Conservation (phyloP, 1,140 invertebrate species). For the Triops cancriformis region DNA sequence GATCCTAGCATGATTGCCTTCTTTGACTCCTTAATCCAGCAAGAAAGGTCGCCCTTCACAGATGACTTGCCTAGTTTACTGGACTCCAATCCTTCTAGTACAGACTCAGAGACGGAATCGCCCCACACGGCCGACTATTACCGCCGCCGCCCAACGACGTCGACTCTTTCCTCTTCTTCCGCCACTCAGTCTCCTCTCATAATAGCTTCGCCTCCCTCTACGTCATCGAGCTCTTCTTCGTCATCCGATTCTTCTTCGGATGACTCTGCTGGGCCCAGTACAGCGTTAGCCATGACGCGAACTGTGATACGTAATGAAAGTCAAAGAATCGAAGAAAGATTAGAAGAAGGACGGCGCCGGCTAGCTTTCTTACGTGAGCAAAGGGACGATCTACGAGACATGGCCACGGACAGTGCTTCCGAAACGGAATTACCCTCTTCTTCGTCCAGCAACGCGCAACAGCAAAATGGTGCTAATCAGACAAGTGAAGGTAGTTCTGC, state of each 20-base stretch:
- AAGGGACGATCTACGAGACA: background rate
- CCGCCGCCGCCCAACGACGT: background rate
- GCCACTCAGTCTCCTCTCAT: background rate
- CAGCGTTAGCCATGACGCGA: background rate
- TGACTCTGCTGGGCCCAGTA: background rate
- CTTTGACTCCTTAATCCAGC: conserved; percentile 85
- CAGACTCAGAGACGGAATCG: background rate
- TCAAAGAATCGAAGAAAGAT: background rate
- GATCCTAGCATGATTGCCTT: conserved; percentile 94
- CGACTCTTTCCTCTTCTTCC: background rate
- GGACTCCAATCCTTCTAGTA: background rate
- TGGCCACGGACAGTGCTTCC: background rate
- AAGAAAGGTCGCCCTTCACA: conserved; percentile 51
- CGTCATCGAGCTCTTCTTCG: background rate
- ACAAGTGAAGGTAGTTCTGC: background rate
- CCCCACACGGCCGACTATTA: background rate
- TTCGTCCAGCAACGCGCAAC: background rate
- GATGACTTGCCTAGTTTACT: background rate
- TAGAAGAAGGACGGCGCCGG: background rate
- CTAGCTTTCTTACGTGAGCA: background rate
- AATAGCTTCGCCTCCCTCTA: background rate
- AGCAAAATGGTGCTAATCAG: background rate
- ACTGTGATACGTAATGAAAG: conserved; percentile 6
- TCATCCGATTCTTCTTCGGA: background rate
- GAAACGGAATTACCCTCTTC: background rate